Base-by-base conservation (phyloP, 64 coral and sea anemone genomes). In the Porites australiensis region DNA sequence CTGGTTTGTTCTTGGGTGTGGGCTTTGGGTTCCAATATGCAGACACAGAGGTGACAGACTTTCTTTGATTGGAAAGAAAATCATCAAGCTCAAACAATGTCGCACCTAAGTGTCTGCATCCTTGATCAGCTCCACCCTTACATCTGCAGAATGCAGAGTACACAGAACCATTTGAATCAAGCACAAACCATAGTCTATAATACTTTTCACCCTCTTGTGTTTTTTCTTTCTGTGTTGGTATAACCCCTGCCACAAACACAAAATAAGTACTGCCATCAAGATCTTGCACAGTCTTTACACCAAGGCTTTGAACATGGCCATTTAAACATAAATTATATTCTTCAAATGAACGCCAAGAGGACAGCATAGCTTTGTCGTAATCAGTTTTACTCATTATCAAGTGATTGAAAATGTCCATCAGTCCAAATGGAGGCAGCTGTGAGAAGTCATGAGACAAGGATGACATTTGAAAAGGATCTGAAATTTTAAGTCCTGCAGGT, bases 281-380 rank as follows among this genome's bases (percentile, higher is more conserved):
- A 49, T 95, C 89, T 50, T 72, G 70, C 13, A 91, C 76, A 63
- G 64, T 37, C 6, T 94, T 94, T 2, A 82, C 8, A 55, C 73
- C 50, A 79, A 95, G 15, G 70, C 86, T 62, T 22, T 59, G 44
- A 3, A 89, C 50, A 92, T 92, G 89, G 43, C 89, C 94, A 95
- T 71, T 86, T 47, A 89, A 59, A 45, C 74, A 76, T 6, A 96
- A 20, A 55, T 69, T 78, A 65, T 96, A 96, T 27, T 96, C 94
- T 76, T 96, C 89, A 96, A 96, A 96, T 78, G 89, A 82, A 58
- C 90, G 82, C 89, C 89, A 92, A 63, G 94, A 96, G 20, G 94
- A 90, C 27, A 96, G 59, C 86, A 84, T 96, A 50, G 82, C 22
- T 81, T 92, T 92, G 52, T 92, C 89, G 89, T 92, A 92, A n/a